Percentiles rank a stretch among this genome's conserved stretches.
These are phyloP conservation scores for Agrochola lota DNA, from an alignment of 2,888 invertebrate species.

Conservation along the genomic window DNA sequence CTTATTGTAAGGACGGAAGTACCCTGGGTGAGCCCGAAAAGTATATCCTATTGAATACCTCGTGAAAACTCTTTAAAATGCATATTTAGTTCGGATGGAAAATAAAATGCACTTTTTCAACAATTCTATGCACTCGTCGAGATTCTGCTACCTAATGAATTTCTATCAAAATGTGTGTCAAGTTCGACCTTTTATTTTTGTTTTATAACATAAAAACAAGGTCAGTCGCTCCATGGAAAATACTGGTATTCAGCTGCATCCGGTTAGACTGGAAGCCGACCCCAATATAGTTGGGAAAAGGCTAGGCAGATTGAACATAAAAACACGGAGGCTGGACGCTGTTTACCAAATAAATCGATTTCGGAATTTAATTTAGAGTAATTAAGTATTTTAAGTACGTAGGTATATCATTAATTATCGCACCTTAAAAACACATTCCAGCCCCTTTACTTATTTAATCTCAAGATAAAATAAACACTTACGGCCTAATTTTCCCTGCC, in stretches of 20 bases:
- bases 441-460: background rate
- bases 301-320: too few species aligned
- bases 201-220: background rate
- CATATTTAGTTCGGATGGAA: background rate
- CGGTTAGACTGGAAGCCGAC: too few species aligned
- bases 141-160: too few species aligned
- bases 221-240: too few species aligned
- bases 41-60: too few species aligned
- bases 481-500: slow-evolving; percentile 15
- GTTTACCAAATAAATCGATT: background rate
- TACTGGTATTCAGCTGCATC: too few species aligned
- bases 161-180: background rate
- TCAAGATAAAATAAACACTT: slow-evolving; percentile 3
- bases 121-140: background rate
- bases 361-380: background rate
- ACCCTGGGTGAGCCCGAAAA: accelerated
- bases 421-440: slow-evolving; percentile 12
- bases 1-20: background rate
- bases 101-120: background rate
- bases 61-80: background rate
- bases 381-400: too few species aligned
- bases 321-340: background rate
- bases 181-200: background rate
- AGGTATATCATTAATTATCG: background rate
- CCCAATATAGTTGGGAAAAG: too few species aligned